Evolutionary conservation across 1,140 invertebrate genomes (phyloP), one percentile per base, ranked within the genome.

Genomic region (Tetragonula clypearis): DNA sequence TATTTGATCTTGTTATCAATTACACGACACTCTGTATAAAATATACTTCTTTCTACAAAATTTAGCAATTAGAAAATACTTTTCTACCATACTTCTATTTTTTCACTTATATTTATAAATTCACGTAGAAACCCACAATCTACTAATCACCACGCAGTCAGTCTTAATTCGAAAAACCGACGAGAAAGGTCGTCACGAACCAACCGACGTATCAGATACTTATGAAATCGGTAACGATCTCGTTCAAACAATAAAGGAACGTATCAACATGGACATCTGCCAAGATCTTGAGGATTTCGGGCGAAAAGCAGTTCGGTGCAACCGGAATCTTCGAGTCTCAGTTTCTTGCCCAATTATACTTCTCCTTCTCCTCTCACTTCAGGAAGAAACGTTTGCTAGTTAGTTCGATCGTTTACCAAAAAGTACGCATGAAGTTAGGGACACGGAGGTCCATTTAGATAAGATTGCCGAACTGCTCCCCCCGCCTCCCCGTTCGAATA

Each of bases 401-500:
- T 88, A 75, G 81, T 88, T 84, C 62, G 80, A 77, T 81, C 87
- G 68, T 89, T 89, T 82, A 85, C 79, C 76, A 58, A 53, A 49
- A 84, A 90, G 65, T 84, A 89, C 86, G 78, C 88, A 88, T 77
- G 69, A 76, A 88, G 83, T 86, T 83, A 90, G 87, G 41, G 81
- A 90, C 88, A 74, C 80, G 83, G 85, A 79, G 92, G 92, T 93
- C 92, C 91, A 93, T 92, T 93, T 92, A 93, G 92, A 93, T 93
- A 93, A 93, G 87, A 91, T 92, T 79, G 84, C 75, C 65, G 81
- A 73, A 62, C 68, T 83, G 68, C 77, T 49, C 30, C 5, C 73
- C 2, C 73, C 49, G n/a, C n/a, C n/a, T n/a, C n/a, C n/a, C n/a
- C n/a, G 73, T 89, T 89, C 86, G 88, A 78, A 62, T 73, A 79